phyloP scores from a whole-genome alignment of 2,888 invertebrate species.

The Apodemia hepburni region DNA sequence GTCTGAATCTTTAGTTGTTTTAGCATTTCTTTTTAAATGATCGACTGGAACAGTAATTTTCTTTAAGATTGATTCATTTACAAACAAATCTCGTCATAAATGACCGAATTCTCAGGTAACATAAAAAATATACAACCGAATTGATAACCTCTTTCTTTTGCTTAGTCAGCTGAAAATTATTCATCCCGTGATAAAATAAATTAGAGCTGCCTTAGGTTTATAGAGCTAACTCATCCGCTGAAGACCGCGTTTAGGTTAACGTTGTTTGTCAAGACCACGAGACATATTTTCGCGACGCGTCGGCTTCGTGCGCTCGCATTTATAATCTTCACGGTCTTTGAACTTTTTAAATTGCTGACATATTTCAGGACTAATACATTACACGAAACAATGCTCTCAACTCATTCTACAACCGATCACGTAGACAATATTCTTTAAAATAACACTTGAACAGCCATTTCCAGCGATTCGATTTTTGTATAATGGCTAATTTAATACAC shows the following conservation, averaged over 20 bases:
- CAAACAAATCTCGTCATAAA: no score
- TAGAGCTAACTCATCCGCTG: constrained; percentile 38
- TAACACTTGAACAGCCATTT: constrained; percentile 33
- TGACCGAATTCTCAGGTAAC: no score
- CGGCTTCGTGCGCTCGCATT: constrained; percentile 72
- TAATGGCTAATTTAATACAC: constrained; percentile 56
- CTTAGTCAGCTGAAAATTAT: no score
- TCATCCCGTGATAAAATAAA: neutral
- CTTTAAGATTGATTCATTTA: no score
- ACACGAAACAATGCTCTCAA: constrained; percentile 23
- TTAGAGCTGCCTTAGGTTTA: neutral
- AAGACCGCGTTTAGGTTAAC: constrained; percentile 48
- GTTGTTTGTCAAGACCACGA: constrained; percentile 50
- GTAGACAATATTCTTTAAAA: constrained; percentile 37
- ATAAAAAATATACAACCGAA: no score
- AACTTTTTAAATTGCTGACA: constrained; percentile 63
- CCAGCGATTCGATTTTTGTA: constrained; percentile 42
- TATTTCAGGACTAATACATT: constrained; percentile 39
- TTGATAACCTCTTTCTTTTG: no score
- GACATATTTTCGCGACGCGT: constrained; percentile 62
- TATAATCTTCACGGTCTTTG: constrained; percentile 58
- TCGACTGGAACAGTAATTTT: no score
- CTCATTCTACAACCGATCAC: constrained; percentile 32
- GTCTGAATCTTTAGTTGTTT: no score
- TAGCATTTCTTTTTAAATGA: no score